These are phyloP conservation scores for Tenthredo scrophulariae DNA, from an alignment of 2,888 invertebrate genomes.

Conservation along the genomic window DNA sequence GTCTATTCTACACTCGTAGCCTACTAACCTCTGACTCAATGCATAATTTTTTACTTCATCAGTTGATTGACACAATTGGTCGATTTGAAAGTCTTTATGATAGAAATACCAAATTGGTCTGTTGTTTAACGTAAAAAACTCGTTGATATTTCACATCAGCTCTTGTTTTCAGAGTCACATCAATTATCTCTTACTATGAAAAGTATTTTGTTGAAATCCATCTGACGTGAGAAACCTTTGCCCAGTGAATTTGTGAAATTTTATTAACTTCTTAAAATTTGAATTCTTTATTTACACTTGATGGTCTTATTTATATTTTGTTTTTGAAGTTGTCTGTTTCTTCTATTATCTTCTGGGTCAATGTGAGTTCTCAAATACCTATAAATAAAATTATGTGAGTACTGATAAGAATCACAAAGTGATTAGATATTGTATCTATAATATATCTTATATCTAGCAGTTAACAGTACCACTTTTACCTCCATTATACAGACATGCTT, in stretches of 20 bases:
- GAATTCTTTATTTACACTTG: neutral
- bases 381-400: neutral
- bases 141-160: neutral
- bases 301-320: neutral
- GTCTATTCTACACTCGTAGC: neutral
- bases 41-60: neutral
- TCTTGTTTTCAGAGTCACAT: neutral
- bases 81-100: neutral
- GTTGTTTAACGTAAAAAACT: neutral
- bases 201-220: neutral
- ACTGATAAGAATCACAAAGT: constrained; percentile 27
- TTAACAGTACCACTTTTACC: constrained; percentile 22
- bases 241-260: neutral
- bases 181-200: neutral
- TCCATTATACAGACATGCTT: neutral
- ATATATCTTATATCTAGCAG: neutral
- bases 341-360: neutral
- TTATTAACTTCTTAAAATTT: neutral
- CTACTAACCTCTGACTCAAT: constrained; percentile 34
- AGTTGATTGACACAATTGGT: neutral
- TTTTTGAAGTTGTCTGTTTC: neutral
- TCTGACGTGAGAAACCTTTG: neutral
- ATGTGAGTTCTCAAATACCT: neutral
- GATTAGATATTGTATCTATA: constrained; percentile 52
- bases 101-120: neutral